Percentiles rank a stretch among this genome's conserved stretches.
Conservation (phyloP, 1,140 invertebrate species). For the Archivesica marissinica region DNA sequence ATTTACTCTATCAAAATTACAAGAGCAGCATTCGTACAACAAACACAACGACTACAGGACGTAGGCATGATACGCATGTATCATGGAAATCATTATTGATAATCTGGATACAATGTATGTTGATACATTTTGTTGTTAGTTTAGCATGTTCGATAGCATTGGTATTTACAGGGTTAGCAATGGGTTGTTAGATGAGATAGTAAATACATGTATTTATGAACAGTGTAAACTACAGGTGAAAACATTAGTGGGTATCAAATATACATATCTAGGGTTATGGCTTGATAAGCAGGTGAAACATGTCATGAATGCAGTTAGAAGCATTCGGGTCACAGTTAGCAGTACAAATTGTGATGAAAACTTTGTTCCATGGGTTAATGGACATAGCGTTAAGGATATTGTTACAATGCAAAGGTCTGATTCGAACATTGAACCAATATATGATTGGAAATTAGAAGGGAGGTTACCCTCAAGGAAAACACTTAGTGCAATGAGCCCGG, state of each 20-base stretch:
- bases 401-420: too few relatives aligned
- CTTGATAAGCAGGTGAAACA: too few relatives aligned
- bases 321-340: conserved; percentile 63
- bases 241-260: too few relatives aligned
- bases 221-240: conserved; percentile 60
- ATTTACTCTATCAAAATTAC: not conserved
- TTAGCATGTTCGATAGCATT: too few relatives aligned
- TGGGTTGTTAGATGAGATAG: not conserved
- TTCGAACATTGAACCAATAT: too few relatives aligned
- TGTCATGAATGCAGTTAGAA: conserved; percentile 20
- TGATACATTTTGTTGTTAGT: not conserved
- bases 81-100: not conserved
- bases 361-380: not conserved
- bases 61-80: not conserved
- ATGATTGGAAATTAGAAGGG: not conserved
- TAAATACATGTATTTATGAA: too few relatives aligned
- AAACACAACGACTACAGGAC: not conserved
- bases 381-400: conserved; percentile 63
- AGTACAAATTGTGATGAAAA: conserved; percentile 40
- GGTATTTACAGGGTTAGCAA: not conserved
- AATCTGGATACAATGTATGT: not conserved
- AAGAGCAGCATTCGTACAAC: not conserved
- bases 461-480: not conserved
- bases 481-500: too few relatives aligned
- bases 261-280: too few relatives aligned